Percentiles rank a stretch among this genome's conserved stretches.
These are phyloP conservation scores for Austrofundulus limnaeus DNA, from an alignment of 2,113 vertebrate genomes.

Conservation along the genomic window DNA sequence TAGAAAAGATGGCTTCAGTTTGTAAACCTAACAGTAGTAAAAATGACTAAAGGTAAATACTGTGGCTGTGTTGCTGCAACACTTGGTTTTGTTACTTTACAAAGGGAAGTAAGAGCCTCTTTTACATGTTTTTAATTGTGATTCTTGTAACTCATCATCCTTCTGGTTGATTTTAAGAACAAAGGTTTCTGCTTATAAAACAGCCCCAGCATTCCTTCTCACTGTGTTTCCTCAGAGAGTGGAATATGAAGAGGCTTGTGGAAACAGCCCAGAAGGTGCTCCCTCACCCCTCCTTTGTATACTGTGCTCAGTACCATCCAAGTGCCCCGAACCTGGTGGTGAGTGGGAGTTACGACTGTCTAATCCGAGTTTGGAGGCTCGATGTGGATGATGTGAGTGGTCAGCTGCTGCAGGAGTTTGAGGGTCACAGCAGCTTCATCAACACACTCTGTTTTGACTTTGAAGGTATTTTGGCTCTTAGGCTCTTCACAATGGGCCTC, in stretches of 20 bases:
- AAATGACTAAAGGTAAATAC: no score
- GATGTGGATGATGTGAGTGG: constrained; percentile 84
- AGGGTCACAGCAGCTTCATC: constrained; percentile 89
- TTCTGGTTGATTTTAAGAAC: no score
- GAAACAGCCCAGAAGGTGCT: constrained; percentile 86
- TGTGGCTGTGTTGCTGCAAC: no score
- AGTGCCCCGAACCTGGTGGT: constrained; percentile 81
- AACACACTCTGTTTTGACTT: constrained; percentile 92
- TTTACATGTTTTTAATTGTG: no score
- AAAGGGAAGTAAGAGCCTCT: constrained; percentile 21
- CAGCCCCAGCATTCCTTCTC: constrained; percentile 7
- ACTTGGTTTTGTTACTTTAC: neutral
- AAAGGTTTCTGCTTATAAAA: neutral
- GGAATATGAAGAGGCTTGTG: constrained; percentile 84
- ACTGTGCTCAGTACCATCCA: constrained; percentile 93
- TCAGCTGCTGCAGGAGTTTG: constrained; percentile 89
- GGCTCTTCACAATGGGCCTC: neutral
- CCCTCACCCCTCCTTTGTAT: constrained; percentile 94
- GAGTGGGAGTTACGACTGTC: constrained; percentile 89
- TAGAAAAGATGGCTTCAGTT: no score
- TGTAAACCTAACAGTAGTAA: no score
- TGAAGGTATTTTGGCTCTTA: constrained; percentile 80
- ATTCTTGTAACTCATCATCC: constrained; percentile 15
- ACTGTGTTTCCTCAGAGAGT: constrained; percentile 79
- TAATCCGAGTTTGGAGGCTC: constrained; percentile 89